A percentile compares a stretch with the other conserved stretches of the same genome.
Evolutionary conservation across 2,113 vertebrate genomes (phyloP).

Genomic region (Eurypyga helias): DNA sequence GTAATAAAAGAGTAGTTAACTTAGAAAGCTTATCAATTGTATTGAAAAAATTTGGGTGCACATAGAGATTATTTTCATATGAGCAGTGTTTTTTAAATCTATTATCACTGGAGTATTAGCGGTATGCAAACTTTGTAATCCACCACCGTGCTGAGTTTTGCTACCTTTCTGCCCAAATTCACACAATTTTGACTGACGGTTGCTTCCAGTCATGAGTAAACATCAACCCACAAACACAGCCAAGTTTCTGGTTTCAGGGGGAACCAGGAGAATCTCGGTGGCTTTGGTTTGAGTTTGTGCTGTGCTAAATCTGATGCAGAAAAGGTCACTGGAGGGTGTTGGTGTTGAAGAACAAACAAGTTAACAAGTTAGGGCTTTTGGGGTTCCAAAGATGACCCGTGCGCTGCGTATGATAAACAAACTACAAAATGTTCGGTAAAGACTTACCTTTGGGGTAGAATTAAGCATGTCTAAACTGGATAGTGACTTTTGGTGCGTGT

Average conservation of each 20-base stretch:
- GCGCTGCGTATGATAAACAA: not conserved
- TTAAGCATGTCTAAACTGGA: not conserved
- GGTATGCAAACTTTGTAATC: not conserved
- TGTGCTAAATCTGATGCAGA: not conserved
- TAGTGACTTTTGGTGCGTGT: not conserved
- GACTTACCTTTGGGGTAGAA: not conserved
- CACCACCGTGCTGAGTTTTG: not conserved
- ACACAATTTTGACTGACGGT: not conserved
- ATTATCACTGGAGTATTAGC: not conserved
- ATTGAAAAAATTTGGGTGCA: not conserved
- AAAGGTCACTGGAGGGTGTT: not conserved
- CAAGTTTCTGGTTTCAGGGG: not conserved
- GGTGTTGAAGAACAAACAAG: not conserved
- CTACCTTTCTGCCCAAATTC: not conserved
- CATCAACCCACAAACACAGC: not conserved
- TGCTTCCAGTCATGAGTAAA: not conserved
- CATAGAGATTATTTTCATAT: not conserved
- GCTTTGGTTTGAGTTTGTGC: not conserved
- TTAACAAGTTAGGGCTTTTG: not conserved
- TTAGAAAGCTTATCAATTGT: not conserved
- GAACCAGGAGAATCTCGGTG: not conserved
- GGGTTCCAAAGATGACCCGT: rapidly evolving
- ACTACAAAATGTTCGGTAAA: not conserved
- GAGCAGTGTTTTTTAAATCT: not conserved
- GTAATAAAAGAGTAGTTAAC: not conserved